Base-by-base conservation (phyloP, 2,113 vertebrate species). In the Pterocles burchelli region DNA sequence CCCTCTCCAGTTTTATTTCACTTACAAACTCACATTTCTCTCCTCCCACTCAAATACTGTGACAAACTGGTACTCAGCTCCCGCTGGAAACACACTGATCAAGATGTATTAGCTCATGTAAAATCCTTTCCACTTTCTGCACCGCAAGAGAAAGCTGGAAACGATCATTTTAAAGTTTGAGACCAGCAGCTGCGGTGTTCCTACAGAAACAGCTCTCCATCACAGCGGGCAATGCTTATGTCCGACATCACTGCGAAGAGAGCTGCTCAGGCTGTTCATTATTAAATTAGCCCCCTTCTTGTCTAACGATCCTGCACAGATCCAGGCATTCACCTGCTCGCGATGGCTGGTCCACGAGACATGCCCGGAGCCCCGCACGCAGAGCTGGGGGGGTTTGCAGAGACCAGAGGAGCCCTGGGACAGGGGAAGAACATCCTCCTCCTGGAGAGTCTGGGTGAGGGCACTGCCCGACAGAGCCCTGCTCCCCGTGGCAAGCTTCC, bases 161-260 rank as follows among this genome's bases (percentile, higher is more conserved):
- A 54, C 43, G 55, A 72, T 25, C 4, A 16, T 48, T 48, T 1
- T 68, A 49, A 52, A 74, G 74, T 49, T 21, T 19, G 34, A 73
- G 74, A 7, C 9, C 34, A 76, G 38, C 15, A 31, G 28, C 46
- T 12, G 12, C 0, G 0, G 63, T 14, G 13, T 26, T 67, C 49
- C 5, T 18, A 34, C 20, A 54, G 73, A 8, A 76, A 48, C 0
- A 2, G 68, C 48, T 21, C 17, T 57, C 46, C 24, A 3, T 11
- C 77, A 29, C 89, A 43, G 77, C 1, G 45, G n/a, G 48, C n/a
- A 34, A 45, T 21, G 6, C 24, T 46, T 17, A 7, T 10, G 59
- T 41, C 46, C 51, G 83, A 15, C 65, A 26, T 2, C 17, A 34
- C 72, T 67, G 59, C 79, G 71, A 45, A 61, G 34, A 78, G 31